Evolutionary conservation across 2,797 vertebrate genomes (phyloP).

Genomic region (Catamblyrhynchus diadema): DNA sequence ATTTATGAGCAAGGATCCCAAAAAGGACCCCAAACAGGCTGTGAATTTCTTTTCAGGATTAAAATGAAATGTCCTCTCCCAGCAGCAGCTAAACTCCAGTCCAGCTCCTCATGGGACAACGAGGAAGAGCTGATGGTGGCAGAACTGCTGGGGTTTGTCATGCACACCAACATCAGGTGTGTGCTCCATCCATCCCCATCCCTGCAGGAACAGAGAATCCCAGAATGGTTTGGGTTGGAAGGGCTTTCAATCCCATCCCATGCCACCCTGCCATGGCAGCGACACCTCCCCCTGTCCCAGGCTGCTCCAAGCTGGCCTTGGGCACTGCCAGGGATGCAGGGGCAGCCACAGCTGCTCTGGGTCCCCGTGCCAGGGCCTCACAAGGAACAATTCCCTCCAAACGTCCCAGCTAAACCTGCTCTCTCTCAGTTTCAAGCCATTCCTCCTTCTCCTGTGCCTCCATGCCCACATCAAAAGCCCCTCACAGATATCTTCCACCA

Average conservation of each 20-base stretch:
- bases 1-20: background rate
- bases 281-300: accelerated
- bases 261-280: background rate
- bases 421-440: background rate
- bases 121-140: accelerated
- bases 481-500: background rate
- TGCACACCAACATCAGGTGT: accelerated
- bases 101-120: accelerated
- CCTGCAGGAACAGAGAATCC: background rate
- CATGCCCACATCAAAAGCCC: background rate
- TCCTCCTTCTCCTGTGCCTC: background rate
- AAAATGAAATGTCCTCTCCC: background rate
- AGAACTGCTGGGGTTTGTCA: background rate
- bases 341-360: background rate
- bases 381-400: background rate
- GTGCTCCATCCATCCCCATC: background rate
- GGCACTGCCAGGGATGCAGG: background rate
- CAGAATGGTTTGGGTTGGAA: background rate
- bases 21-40: background rate
- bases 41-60: background rate
- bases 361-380: background rate
- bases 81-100: background rate
- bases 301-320: background rate
- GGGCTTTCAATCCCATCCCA: background rate
- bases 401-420: background rate